A percentile compares a stretch with the other conserved stretches of the same genome.
These are phyloP conservation scores for Bombus polaris DNA, from an alignment of 1,140 invertebrate species.

Conservation along the genomic window DNA sequence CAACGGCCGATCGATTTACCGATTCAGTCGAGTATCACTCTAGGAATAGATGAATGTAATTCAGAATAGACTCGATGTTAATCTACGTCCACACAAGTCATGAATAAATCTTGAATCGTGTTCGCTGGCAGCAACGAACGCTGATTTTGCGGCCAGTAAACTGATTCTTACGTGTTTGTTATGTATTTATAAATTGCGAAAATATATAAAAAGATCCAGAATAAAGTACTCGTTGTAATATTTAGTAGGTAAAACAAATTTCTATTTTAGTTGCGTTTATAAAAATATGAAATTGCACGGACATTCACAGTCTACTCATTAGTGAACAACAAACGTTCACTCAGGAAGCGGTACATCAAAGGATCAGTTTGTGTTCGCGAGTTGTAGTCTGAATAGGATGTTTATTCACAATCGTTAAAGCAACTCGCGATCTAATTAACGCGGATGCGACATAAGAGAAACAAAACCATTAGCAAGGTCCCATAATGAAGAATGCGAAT, in stretches of 20 bases:
- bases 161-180: too few relatives aligned
- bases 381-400: too few relatives aligned
- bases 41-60: slow-evolving; percentile 26
- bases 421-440: background rate
- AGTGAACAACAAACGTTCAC: too few relatives aligned
- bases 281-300: too few relatives aligned
- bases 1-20: slow-evolving; percentile 61
- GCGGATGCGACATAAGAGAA: background rate
- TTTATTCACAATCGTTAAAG: background rate
- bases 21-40: slow-evolving; percentile 32
- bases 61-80: background rate
- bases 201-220: background rate
- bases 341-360: too few relatives aligned
- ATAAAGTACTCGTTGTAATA: too few relatives aligned
- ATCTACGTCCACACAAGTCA: background rate
- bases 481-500: background rate
- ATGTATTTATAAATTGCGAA: background rate
- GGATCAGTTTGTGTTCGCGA: too few relatives aligned
- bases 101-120: background rate
- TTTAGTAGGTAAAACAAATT: too few relatives aligned
- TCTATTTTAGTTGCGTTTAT: too few relatives aligned
- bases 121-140: too few relatives aligned
- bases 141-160: too few relatives aligned
- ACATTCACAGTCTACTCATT: too few relatives aligned
- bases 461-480: background rate